phyloP scores from a whole-genome alignment of 2,113 vertebrate species.

The Taurulus bubalis region DNA sequence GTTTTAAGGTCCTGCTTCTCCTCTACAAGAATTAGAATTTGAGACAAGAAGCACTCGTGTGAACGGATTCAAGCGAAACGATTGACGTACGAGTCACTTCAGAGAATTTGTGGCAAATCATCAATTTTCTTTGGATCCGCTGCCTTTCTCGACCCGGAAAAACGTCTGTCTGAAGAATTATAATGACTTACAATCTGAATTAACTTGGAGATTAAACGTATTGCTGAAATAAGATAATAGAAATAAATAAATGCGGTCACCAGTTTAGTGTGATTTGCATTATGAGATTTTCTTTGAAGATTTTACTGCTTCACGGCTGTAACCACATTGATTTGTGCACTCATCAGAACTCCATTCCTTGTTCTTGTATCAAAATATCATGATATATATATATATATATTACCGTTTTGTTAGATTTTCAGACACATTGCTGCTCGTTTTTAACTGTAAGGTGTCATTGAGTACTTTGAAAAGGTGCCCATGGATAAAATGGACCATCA shows the following conservation, averaged over 20 bases:
- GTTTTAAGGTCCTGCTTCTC: conserved; percentile 8
- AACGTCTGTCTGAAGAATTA: not conserved
- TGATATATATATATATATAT: no score
- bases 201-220: not conserved
- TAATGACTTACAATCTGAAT: not conserved
- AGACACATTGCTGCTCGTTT: not conserved
- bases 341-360: no score
- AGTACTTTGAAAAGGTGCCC: not conserved
- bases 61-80: not conserved
- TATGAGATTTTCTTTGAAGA: not conserved
- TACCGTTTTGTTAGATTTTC: not conserved
- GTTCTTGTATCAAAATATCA: no score
- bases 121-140: not conserved
- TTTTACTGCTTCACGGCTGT: not conserved
- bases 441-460: not conserved
- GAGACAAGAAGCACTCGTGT: conserved; percentile 25
- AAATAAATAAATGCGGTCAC: not conserved
- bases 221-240: not conserved
- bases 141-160: not conserved
- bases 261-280: not conserved
- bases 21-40: conserved; percentile 19
- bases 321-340: no score
- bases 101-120: not conserved
- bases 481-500: not conserved
- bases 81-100: not conserved